These are phyloP conservation scores for Hypsopygia costalis DNA, from an alignment of 2,888 invertebrate species.

Conservation along the genomic window DNA sequence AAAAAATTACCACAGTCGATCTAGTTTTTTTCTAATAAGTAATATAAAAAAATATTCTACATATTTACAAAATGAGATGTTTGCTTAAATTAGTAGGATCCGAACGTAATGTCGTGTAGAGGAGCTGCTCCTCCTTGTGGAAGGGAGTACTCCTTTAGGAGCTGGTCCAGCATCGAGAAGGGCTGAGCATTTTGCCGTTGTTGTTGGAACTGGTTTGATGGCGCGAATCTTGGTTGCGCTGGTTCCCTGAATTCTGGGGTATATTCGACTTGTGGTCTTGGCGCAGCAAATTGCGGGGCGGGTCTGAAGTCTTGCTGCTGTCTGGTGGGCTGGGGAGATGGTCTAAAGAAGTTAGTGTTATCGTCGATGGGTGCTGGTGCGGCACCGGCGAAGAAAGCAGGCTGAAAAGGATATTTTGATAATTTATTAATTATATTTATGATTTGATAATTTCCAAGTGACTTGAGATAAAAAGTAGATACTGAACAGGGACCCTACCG, in stretches of 20 bases:
- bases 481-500: no score
- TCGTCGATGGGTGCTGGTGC: constrained; percentile 48
- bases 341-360: constrained; percentile 52
- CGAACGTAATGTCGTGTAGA: constrained; percentile 91
- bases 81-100: constrained; percentile 83
- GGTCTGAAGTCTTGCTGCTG: constrained; percentile 58
- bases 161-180: constrained; percentile 85
- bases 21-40: constrained; percentile 29
- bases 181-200: constrained; percentile 42
- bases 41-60: constrained; percentile 54
- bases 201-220: constrained; percentile 31
- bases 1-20: no score
- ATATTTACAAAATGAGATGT: constrained; percentile 60
- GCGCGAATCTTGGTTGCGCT: constrained; percentile 21
- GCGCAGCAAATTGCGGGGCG: constrained; percentile 31
- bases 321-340: constrained; percentile 46
- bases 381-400: constrained; percentile 68
- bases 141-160: constrained; percentile 89
- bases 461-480: no score
- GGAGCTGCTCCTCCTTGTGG: constrained; percentile 85
- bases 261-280: constrained; percentile 38
- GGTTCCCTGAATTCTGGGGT: constrained; percentile 40
- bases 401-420: constrained; percentile 47
- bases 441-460: no score
- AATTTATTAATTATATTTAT: no score